Conservation (phyloP, 2,888 invertebrate genomes). For the Drosophila vallismaia region DNA sequence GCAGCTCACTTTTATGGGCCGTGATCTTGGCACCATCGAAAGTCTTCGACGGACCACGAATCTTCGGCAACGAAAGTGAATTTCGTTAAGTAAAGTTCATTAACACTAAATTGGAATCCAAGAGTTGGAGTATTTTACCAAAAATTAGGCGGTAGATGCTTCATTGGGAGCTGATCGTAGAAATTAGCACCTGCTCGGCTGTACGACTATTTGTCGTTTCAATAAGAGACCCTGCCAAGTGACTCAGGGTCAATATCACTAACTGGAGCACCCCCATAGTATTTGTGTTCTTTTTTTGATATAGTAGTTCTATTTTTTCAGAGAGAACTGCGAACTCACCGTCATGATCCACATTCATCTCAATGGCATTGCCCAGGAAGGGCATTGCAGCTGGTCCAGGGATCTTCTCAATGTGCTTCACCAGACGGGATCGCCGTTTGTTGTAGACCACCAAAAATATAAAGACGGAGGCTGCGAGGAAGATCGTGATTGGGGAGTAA, state of each 20-base stretch:
- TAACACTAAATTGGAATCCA: conserved; percentile 44
- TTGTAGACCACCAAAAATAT: conserved; percentile 81
- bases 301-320: not conserved
- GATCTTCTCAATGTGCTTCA: conserved; percentile 85
- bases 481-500: conserved; percentile 82
- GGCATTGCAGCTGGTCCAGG: conserved; percentile 87
- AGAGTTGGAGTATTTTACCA: conserved; percentile 1
- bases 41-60: not conserved
- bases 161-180: conserved; percentile 29
- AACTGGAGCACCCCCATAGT: conserved; percentile 26
- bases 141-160: not conserved
- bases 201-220: conserved; percentile 45
- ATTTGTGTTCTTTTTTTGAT: not conserved
- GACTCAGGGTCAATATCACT: conserved; percentile 64
- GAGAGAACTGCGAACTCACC: conserved; percentile 82
- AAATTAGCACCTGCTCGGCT: conserved; percentile 67
- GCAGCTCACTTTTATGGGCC: conserved; percentile 30
- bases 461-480: conserved; percentile 70
- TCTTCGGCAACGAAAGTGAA: conserved; percentile 44
- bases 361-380: conserved; percentile 86
- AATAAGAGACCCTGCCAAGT: conserved; percentile 51
- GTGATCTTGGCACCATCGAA: conserved; percentile 9
- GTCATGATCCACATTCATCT: conserved; percentile 86
- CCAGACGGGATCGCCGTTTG: conserved; percentile 81
- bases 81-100: conserved; percentile 57